Evolutionary conservation across 2,113 vertebrate species (phyloP).

Genomic region (Pampusana beccarii): DNA sequence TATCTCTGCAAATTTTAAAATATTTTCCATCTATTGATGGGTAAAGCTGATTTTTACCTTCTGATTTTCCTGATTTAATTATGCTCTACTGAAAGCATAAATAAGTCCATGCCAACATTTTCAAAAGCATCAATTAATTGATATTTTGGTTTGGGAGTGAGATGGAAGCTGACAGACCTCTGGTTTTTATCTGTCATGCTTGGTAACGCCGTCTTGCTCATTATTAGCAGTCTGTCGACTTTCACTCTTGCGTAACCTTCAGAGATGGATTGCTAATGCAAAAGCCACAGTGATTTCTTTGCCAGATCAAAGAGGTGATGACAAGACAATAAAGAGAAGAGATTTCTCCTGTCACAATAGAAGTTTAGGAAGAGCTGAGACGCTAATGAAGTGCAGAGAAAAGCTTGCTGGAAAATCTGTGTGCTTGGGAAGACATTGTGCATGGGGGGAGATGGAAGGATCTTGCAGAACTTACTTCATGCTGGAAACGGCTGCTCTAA

Average conservation of each 20-base stretch:
- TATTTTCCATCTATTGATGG: not conserved
- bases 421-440: not conserved
- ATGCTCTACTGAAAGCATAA: not conserved
- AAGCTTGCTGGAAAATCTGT: not conserved
- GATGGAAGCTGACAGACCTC: not conserved
- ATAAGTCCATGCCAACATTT: not conserved
- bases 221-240: not conserved
- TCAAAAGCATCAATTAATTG: not conserved
- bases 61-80: not conserved
- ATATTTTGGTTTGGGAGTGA: not conserved
- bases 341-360: not conserved
- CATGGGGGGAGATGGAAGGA: not conserved
- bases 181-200: not conserved
- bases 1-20: not conserved
- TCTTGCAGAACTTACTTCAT: not conserved
- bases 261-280: not conserved
- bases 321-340: not conserved
- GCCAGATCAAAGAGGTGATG: not conserved
- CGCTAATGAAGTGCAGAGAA: not conserved
- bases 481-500: not conserved
- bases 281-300: not conserved
- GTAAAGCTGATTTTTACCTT: not conserved
- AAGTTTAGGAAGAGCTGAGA: not conserved
- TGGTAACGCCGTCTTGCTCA: accelerated
- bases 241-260: not conserved